These are phyloP conservation scores for Fringilla coelebs DNA, from an alignment of 2,797 vertebrate species.

Conservation along the genomic window DNA sequence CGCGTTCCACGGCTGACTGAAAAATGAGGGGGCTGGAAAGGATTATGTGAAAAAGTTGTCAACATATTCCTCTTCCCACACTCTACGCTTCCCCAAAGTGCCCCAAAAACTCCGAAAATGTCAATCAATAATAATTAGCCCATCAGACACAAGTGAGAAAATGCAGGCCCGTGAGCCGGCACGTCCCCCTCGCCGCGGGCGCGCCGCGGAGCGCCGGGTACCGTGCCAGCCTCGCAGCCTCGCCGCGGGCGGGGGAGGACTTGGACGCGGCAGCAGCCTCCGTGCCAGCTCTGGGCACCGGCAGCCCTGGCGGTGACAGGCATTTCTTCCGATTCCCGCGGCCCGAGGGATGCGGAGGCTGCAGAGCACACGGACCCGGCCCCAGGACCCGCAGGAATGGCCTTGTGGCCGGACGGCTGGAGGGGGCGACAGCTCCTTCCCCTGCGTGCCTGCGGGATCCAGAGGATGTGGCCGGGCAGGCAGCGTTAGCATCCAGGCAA, in stretches of 20 bases:
- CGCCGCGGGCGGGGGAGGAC: not conserved
- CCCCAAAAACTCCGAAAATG: slow-evolving; percentile 30
- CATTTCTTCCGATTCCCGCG: fast-evolving
- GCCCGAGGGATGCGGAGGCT: not conserved
- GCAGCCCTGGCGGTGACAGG: not conserved
- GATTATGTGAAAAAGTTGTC: slow-evolving; percentile 63
- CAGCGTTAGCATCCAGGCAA: not conserved
- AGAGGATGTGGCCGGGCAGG: not conserved
- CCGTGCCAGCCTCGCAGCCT: not conserved
- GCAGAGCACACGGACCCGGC: fast-evolving
- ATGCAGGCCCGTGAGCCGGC: not conserved
- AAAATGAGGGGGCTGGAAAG: slow-evolving; percentile 57
- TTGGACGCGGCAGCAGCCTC: not conserved
- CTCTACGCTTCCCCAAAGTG: slow-evolving; percentile 14
- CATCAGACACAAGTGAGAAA: not conserved
- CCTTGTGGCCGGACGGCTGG: too few relatives aligned
- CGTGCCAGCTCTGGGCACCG: not conserved
- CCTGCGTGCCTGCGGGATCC: fast-evolving
- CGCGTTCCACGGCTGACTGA: slow-evolving; percentile 6
- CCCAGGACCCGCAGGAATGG: fast-evolving
- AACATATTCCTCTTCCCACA: slow-evolving; percentile 67
- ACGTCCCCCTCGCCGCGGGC: fast-evolving
- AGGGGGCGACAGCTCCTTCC: not conserved
- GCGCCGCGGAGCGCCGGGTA: not conserved
- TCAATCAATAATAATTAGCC: slow-evolving; percentile 58